Base-by-base conservation (phyloP, 2,888 invertebrate genomes). In the Luperina testacea region DNA sequence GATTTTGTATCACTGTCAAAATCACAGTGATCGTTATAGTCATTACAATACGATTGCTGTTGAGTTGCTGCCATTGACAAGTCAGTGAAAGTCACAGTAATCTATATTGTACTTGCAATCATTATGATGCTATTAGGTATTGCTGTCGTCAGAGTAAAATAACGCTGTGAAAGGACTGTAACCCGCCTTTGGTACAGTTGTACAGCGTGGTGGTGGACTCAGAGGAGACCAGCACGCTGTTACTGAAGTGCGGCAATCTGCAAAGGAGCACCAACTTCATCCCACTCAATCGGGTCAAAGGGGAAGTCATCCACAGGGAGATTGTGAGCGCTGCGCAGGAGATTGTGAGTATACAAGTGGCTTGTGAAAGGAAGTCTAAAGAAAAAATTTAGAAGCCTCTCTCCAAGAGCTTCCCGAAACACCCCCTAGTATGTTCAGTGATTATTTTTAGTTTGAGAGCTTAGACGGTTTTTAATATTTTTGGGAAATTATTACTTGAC, bases 191-290 rank as follows among this genome's bases (percentile, higher is more conserved):
- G 15, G 53, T 38, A 1, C 89, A 99, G 99, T 94, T 99, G 42
- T 99, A 98, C 95, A 98, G 99, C 96, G 98, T 99, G 79, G 98
- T 99, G 73, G 99, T 99, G 57, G 99, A 99, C 92, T 98, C 98
- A 71, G 99, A 99, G 92, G 96, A 97, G 74, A 98, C 99, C 0
- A 98, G 98, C 90, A 99, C 99, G 94, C 97, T 98, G 92, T 96
- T 99, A 82, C 97, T 99, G 77, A 97, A 99, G 95, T 97, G 97
- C 81, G 99, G 99, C 0, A 97, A 98, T 87, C 96, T 99, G 81
- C 98, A 98, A 92, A 96, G 97, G 42, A 97, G 99, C 78, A 98
- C 98, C 75, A 99, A 99, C 75, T 98, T 99, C 92, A 98, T 99
- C 81, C 99, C 99, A 32, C 97, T 99, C 86, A 99, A 99, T 96